A percentile compares a stretch with the other conserved stretches of the same genome.
Conservation (phyloP, 2,797 vertebrate genomes). For the Podarcis siculus region DNA sequence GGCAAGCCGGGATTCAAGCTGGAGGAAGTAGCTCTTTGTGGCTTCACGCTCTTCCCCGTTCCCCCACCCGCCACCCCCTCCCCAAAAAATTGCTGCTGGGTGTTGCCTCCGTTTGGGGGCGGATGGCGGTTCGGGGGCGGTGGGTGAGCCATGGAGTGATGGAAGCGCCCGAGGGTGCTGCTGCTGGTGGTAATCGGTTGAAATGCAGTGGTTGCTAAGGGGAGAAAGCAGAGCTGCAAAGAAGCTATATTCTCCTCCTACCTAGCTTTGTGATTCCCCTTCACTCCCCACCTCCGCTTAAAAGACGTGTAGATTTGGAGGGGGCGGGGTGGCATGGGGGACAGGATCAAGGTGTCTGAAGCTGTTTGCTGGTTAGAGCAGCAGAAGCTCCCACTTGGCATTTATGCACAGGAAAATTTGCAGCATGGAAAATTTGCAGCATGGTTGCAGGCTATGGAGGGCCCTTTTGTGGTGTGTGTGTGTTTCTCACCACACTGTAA, state of each 20-base stretch:
- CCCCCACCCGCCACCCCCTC: background rate
- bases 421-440: background rate
- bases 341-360: background rate
- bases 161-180: conserved; percentile 16
- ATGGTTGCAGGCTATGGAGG: background rate
- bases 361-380: background rate
- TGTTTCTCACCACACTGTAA: too few relatives aligned
- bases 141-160: background rate
- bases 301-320: background rate
- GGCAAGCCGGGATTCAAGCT: background rate
- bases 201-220: conserved; percentile 32
- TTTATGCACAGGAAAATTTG: background rate
- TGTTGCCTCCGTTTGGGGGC: background rate
- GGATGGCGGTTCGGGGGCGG: background rate
- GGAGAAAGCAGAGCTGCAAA: conserved; percentile 25
- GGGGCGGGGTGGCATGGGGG: background rate
- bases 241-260: background rate
- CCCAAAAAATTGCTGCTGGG: background rate
- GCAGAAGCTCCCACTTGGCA: background rate
- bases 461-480: background rate
- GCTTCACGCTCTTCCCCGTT: background rate
- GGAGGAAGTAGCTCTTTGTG: background rate
- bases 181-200: conserved; percentile 4
- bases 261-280: background rate
- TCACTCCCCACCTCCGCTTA: background rate